phyloP scores from a whole-genome alignment of 2,797 vertebrate genomes.

The Sitta carolinensis region DNA sequence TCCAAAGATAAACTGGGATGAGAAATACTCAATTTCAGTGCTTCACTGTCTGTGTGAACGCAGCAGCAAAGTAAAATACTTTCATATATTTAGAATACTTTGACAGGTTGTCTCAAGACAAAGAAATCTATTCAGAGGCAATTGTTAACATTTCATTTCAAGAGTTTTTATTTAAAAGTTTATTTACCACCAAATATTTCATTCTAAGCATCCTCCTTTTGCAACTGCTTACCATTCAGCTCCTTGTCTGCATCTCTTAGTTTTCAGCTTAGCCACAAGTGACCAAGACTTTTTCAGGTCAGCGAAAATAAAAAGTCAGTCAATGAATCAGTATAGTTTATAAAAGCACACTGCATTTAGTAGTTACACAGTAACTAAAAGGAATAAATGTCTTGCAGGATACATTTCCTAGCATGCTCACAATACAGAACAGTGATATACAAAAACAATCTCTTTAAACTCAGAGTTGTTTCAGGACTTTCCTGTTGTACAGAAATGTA shows the following conservation, averaged over 20 bases:
- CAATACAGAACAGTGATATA: not conserved
- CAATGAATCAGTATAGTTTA: not conserved
- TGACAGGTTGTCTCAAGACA: not conserved
- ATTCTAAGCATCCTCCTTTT: not conserved
- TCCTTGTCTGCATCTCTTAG: not conserved
- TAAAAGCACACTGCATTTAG: not conserved
- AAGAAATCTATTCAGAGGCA: not conserved
- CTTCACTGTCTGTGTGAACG: not conserved
- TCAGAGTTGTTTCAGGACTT: not conserved
- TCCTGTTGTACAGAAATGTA: not conserved
- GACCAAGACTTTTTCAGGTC: not conserved
- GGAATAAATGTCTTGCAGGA: not conserved
- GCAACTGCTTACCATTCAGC: not conserved
- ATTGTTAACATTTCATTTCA: not conserved
- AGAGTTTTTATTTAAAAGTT: not conserved
- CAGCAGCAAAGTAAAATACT: not conserved
- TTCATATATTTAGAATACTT: not conserved
- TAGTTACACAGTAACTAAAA: not conserved
- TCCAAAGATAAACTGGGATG: not conserved
- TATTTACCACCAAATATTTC: not conserved
- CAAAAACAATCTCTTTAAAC: not conserved
- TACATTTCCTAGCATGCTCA: not conserved
- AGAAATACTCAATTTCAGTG: not conserved
- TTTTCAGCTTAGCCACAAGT: not conserved
- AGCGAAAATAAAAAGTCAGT: not conserved